phyloP scores from a whole-genome alignment of 2,797 vertebrate species.

The Acrocephalus scirpaceus region DNA sequence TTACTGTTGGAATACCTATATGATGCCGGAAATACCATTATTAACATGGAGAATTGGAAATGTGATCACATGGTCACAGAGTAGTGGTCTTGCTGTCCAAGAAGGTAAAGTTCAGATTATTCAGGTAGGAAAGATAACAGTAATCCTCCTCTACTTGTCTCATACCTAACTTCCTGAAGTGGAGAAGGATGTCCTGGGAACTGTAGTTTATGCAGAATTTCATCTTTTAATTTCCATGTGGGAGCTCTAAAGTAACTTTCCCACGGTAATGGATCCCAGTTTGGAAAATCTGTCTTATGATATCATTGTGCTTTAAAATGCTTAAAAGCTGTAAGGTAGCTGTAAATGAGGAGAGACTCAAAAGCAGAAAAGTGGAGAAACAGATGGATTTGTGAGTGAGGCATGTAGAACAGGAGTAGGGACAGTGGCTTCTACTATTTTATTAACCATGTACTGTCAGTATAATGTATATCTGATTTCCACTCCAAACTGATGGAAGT shows the following conservation, averaged over 20 bases:
- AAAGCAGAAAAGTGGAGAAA: slow-evolving; percentile 1
- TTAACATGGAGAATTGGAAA: neutral
- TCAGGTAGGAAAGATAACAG: neutral
- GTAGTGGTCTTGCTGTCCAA: rapidly evolving
- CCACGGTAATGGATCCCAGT: neutral
- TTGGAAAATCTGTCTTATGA: neutral
- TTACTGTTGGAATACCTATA: neutral
- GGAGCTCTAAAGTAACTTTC: neutral
- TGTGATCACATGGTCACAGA: neutral
- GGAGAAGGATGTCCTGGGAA: neutral
- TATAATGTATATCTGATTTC: neutral
- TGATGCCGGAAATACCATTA: neutral
- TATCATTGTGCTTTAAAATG: neutral
- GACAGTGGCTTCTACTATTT: neutral
- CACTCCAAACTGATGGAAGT: neutral
- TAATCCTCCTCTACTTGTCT: neutral
- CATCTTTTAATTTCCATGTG: neutral
- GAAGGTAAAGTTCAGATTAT: neutral
- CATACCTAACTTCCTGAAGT: neutral
- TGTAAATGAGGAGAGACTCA: neutral
- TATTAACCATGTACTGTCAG: neutral
- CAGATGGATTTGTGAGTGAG: neutral
- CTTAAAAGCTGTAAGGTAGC: neutral
- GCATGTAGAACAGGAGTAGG: neutral
- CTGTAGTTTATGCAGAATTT: neutral